Evolutionary conservation across 2,797 vertebrate species (phyloP), one percentile per base, ranked within the genome.

Genomic region (Rallus crepitans): DNA sequence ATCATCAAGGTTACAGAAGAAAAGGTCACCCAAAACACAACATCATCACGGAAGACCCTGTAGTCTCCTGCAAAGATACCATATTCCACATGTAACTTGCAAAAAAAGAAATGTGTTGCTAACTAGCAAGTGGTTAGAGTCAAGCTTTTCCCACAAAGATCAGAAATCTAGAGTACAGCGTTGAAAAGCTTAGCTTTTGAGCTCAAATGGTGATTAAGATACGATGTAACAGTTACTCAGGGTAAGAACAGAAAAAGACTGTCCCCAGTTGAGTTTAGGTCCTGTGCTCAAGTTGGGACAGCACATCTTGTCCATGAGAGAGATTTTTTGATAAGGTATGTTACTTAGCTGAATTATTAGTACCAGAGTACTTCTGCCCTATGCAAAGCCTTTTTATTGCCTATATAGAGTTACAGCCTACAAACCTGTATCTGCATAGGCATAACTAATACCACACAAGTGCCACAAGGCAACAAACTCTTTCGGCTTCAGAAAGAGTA

Each of bases 11-110:
- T 96, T 61, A 99, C 96, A 92, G 98, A 98, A 89, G 95, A 97
- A 96, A 99, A 99, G 2, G 98, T 98, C 96, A 99, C 97, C 99
- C 99, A 99, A 97, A 99, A 99, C 23, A 99, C 98, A 11, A 84
- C 96, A 24, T 99, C 98, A 0, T 99, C 98, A 14, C 71, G 98
- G 87, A 99, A 99, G 52, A 99, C 89, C 1, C 96, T 95, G 6
- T 99, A 92, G 93, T 99, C 98, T 83, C 99, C 99, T 98, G 91
- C 63, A 77, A 96, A 95, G 98, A 96, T 16, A 90, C 25, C 84
- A 35, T 3, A 73, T 69, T 48, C 28, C 40, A 61, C 33, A 61
- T 6, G 9, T 24, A 12, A 72, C 56, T 52, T 52, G 25, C 50
- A 27, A 52, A 52, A 52, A 27, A 52, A 25, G 24, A 27, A 50